Base-by-base conservation (phyloP, 2,888 invertebrate species). In the Polietes domitor region DNA sequence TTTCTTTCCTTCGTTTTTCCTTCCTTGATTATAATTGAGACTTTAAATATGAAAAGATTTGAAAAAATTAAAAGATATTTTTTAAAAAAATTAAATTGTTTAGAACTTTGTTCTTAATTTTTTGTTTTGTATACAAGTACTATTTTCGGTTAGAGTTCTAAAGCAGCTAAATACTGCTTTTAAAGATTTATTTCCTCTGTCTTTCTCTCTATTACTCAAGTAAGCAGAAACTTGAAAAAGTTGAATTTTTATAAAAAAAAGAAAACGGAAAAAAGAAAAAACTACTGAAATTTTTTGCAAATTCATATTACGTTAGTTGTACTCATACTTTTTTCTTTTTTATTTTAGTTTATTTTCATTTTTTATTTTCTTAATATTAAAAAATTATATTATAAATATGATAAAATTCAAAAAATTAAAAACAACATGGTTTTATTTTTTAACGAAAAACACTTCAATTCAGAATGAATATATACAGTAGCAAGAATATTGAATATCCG, bases 271-370 rank as follows among this genome's bases (percentile, higher is more conserved):
- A 77, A 81, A 37, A 37, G 37, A 37, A 37, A 85, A 85, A 86
- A 86, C 82, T 81, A 85, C 85, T 87, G 87, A 88, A 87, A 87
- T 86, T 86, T 86, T 88, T 86, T 85, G 85, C 87, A 88, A 88
- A 87, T 84, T 85, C 85, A 87, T 86, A 87, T 86, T 87, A 87
- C 87, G 88, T 87, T 88, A 87, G 88, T 87, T 88, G 86, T 87
- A 88, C 86, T 87, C 87, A 87, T 88, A 86, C 87, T 87, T 86
- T 86, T 85, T 71, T 72, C 85, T 86, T 86, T 85, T 84, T 80
- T 70, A 76, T 80, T 83, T 85, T 85, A 83, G 85, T 87, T 86
- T 85, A 86, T 83, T 86, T 86, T 85, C 84, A 85, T 87, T 82
- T 86, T 80, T 83, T 85, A 86, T 83, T 86, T 37, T 82, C 84